Conservation (phyloP, 2,888 invertebrate genomes). For the Chloroclystis v-ata region DNA sequence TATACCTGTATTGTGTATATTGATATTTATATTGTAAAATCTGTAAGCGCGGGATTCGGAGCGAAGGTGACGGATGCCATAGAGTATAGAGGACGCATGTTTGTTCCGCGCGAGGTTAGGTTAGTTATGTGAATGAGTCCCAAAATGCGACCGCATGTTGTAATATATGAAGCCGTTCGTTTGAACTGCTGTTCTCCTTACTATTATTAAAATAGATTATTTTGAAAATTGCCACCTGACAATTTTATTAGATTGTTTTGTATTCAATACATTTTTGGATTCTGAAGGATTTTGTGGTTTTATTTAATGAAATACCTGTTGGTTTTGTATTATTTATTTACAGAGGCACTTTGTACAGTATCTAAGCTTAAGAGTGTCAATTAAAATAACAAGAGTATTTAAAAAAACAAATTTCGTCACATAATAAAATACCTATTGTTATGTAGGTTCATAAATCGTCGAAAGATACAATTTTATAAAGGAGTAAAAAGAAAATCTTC, state of each 20-base stretch:
- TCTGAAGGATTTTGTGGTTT: conserved; percentile 43
- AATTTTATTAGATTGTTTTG: conserved; percentile 75
- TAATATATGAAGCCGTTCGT: conserved; percentile 35
- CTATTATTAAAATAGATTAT: conserved; percentile 66
- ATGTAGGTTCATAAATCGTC: no score
- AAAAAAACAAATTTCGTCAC: no score
- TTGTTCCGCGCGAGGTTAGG: conserved; percentile 38
- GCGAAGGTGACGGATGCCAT: conserved; percentile 6
- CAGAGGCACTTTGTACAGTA: conserved; percentile 3
- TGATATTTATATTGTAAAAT: conserved; percentile 41
- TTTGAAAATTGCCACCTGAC: conserved; percentile 71
- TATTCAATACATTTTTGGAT: conserved; percentile 76
- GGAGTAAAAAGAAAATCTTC: no score
- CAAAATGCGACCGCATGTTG: conserved; percentile 34
- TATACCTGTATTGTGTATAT: conserved; percentile 21
- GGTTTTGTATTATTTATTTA: conserved; percentile 7
- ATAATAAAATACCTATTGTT: no score
- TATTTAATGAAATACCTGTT: conserved; percentile 25
- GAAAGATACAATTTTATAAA: no score
- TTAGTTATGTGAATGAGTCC: conserved; percentile 44
- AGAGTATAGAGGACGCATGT: neutral
- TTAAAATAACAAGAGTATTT: no score
- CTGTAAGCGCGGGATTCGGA: conserved; percentile 27
- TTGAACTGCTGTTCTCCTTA: conserved; percentile 38
- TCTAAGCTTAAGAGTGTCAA: no score